A percentile compares a stretch with the other conserved stretches of the same genome.
Evolutionary conservation across 2,113 vertebrate genomes (phyloP).

Genomic region (Pelodiscus sinensis): DNA sequence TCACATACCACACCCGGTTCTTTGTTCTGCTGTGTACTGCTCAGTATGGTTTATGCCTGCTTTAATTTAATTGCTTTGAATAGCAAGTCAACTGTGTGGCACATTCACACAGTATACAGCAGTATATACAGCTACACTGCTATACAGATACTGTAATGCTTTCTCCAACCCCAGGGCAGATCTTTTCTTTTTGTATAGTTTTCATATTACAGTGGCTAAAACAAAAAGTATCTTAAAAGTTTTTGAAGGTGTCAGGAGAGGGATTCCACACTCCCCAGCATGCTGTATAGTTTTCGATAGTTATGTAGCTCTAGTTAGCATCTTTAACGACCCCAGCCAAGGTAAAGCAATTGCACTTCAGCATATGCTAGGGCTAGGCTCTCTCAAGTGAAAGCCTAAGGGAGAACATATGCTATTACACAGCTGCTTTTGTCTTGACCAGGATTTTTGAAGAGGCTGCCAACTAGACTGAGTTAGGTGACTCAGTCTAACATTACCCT

Average conservation of each 20-base stretch:
- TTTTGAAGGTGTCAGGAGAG: background rate
- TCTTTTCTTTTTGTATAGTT: background rate
- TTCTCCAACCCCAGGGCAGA: background rate
- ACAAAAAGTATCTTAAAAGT: background rate
- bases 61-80: constrained; percentile 10
- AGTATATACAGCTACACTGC: background rate
- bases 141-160: background rate
- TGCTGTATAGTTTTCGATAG: background rate
- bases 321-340: background rate
- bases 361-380: background rate
- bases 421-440: background rate
- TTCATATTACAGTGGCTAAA: background rate
- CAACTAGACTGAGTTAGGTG: background rate
- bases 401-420: background rate
- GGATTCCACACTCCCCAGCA: background rate
- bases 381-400: background rate
- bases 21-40: background rate
- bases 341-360: background rate
- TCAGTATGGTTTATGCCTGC: background rate
- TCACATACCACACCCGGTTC: background rate
- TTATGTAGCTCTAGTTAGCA: background rate
- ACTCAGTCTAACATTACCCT: background rate
- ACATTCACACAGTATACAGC: background rate
- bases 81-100: background rate
- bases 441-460: background rate